Percentiles rank a stretch among this genome's conserved stretches.
phyloP scores from a whole-genome alignment of 2,797 vertebrate genomes.

The Sparus aurata region DNA sequence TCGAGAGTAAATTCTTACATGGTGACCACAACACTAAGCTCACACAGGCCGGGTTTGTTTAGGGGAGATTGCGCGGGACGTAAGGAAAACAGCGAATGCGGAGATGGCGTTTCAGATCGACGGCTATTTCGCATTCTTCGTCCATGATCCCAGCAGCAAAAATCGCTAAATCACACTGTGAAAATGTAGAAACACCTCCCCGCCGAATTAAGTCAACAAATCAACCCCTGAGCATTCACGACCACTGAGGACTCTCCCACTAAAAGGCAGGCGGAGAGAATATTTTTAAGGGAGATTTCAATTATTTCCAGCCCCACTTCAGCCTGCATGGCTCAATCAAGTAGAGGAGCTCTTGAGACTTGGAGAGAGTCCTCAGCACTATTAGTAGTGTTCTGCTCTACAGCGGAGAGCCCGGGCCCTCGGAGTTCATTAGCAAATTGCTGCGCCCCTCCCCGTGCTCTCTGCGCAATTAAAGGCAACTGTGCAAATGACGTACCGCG shows the following conservation, averaged over 20 bases:
- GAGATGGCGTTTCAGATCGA: constrained; percentile 51
- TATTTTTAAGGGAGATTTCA: constrained; percentile 73
- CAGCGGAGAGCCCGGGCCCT: constrained; percentile 66
- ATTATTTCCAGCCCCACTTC: constrained; percentile 82
- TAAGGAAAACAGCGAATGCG: constrained; percentile 41
- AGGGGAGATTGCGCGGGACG: constrained; percentile 36
- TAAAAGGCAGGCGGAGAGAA: constrained; percentile 57
- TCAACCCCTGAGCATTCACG: constrained; percentile 52
- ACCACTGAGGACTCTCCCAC: constrained; percentile 47
- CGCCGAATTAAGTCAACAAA: constrained; percentile 52
- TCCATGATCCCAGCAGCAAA: constrained; percentile 28
- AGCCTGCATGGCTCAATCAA: constrained; percentile 77
- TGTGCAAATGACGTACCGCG: constrained; percentile 75
- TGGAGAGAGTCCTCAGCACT: constrained; percentile 77
- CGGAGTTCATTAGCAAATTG: constrained; percentile 84
- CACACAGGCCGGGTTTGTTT: constrained; percentile 57
- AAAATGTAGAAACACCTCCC: constrained; percentile 39
- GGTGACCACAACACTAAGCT: constrained; percentile 68
- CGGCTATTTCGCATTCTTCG: constrained; percentile 33
- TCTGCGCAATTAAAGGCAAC: constrained; percentile 82
- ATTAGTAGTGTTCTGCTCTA: constrained; percentile 71
- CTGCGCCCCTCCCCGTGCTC: constrained; percentile 66
- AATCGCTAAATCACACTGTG: background rate
- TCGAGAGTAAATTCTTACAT: constrained; percentile 74
- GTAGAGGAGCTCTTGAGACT: constrained; percentile 77